Conservation (phyloP, 2,797 vertebrate genomes). For the Helicolenus hilgendorfi region DNA sequence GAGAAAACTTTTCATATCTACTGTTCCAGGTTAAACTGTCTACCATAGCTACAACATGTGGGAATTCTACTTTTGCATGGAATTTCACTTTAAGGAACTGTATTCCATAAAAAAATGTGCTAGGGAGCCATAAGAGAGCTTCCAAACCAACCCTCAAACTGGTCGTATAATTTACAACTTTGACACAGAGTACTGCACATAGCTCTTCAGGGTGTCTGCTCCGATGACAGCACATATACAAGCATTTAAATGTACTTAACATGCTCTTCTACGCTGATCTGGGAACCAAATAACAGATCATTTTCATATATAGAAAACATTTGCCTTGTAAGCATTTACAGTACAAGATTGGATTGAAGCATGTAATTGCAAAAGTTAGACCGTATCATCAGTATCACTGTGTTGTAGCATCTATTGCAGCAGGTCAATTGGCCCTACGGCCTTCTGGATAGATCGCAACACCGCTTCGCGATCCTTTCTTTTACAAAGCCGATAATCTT, state of each 20-base stretch:
- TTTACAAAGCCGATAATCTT: not conserved
- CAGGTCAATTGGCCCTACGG: not conserved
- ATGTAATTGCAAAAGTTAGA: not conserved
- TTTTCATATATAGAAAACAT: not conserved
- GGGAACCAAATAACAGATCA: slow-evolving; percentile 9
- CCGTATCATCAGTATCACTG: not conserved
- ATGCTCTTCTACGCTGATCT: slow-evolving; percentile 2
- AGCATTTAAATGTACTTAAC: slow-evolving; percentile 35
- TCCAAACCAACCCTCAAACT: slow-evolving; percentile 46
- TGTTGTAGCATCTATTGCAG: not conserved
- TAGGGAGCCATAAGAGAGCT: slow-evolving; percentile 22
- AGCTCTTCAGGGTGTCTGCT: slow-evolving; percentile 43
- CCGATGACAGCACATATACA: slow-evolving; percentile 48
- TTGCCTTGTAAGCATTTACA: not conserved
- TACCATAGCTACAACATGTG: slow-evolving; percentile 34
- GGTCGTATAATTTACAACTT: slow-evolving; percentile 59
- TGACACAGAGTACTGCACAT: slow-evolving; percentile 42
- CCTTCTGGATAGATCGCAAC: not conserved
- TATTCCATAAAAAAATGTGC: slow-evolving; percentile 60
- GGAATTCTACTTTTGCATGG: slow-evolving; percentile 58
- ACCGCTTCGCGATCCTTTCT: not conserved
- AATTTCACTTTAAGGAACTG: slow-evolving; percentile 58
- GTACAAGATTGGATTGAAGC: not conserved
- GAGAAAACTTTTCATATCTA: not conserved
- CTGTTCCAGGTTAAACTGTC: slow-evolving; percentile 36